Evolutionary conservation across 2,113 vertebrate genomes (phyloP), one percentile per base, ranked within the genome.

Genomic region (Hipposideros armiger): DNA sequence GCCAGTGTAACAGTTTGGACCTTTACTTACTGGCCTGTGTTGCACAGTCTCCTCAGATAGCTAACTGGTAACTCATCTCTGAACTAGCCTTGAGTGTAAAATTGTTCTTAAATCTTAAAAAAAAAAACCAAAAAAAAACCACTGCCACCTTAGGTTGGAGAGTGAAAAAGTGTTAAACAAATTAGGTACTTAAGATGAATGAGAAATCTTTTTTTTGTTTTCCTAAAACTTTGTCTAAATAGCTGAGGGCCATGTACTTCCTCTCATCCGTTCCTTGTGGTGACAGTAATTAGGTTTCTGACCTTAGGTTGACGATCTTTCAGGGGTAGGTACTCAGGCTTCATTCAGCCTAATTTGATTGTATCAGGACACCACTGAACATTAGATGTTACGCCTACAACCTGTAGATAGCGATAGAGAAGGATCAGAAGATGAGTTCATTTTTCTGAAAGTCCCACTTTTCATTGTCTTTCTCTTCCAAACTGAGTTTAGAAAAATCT

Each of bases 251-350:
- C 36, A 0, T 66, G 28, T 42, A 50, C 47, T 90, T 92, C 14
- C 10, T 72, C 62, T 52, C 47, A 28, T 50, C 24, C 82, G 64
- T 82, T 28, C 42, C 56, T 95, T 70, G 52, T 88, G 42, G 88
- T 45, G 77, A 88, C 28, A 78, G 11, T 87, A 95, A 92, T 94
- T 92, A 90, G 52, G 74, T 87, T 94, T 97, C 76, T 96, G 84
- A 96, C 81, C 67, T 96, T 70, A 97, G 52, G 72, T 86, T 82
- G 81, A 69, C 19, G 52, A 20, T 92, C 60, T 90, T 95, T 81
- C 45, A 58, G 60, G 42, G 40, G 40, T 36, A 87, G 36, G 28
- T 36, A 90, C 81, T 92, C 82, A 69, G 64, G 16, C 36, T 69
- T 87, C 76, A 88, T 88, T 96, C 50, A 69, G 42, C 14, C 5